phyloP scores from a whole-genome alignment of 1,140 invertebrate genomes.

The Sminthurides bifidus region DNA sequence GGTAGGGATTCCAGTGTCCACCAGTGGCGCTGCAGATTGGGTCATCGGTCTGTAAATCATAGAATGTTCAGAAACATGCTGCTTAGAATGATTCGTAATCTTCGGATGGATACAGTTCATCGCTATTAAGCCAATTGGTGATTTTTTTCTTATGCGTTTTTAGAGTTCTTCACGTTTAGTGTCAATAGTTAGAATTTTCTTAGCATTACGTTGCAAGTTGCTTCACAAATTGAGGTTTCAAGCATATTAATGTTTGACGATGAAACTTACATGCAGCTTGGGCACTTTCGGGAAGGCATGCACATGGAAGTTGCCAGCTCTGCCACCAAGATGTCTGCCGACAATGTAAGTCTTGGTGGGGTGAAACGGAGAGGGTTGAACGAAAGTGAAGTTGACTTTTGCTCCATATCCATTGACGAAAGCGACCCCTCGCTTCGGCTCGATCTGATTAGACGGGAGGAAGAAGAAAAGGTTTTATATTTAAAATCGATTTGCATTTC shows the following conservation, averaged over 20 bases:
- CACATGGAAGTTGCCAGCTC: slow-evolving; percentile 41
- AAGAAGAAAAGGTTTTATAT: no score
- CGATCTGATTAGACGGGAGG: slow-evolving; percentile 12
- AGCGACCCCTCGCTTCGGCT: slow-evolving; percentile 35
- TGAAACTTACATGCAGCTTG: slow-evolving; percentile 25
- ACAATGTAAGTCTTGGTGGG: slow-evolving; percentile 68
- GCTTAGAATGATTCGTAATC: not conserved
- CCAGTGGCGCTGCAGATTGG: slow-evolving; percentile 37
- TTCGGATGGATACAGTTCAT: no score
- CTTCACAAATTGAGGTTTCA: not conserved
- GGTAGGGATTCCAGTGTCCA: slow-evolving; percentile 43
- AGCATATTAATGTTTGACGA: not conserved
- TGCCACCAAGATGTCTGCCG: slow-evolving; percentile 45
- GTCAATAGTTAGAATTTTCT: no score
- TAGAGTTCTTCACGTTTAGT: no score
- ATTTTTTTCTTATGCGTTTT: no score
- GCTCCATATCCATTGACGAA: slow-evolving; percentile 67
- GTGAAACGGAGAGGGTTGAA: slow-evolving; percentile 70
- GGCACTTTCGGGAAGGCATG: slow-evolving; percentile 42
- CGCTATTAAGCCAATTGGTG: no score
- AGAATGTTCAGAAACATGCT: not conserved
- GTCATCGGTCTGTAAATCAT: slow-evolving; percentile 28
- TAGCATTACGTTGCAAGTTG: no score
- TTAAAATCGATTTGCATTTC: not conserved
- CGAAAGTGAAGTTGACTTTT: slow-evolving; percentile 62